phyloP scores from a whole-genome alignment of 1,140 invertebrate genomes.

The Bilobella aurantiaca region DNA sequence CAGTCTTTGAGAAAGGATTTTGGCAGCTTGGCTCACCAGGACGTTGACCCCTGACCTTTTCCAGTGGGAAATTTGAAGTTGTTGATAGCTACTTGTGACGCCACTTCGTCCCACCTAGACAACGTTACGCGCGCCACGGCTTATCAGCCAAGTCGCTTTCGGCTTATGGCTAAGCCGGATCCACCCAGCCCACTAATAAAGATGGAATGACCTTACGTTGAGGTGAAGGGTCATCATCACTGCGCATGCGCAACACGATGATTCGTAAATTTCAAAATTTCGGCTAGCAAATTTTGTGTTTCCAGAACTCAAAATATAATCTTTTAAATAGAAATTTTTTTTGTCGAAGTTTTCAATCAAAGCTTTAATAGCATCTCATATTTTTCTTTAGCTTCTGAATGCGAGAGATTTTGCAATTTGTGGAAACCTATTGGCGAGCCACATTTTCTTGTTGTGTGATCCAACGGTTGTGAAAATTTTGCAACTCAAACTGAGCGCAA shows the following conservation, averaged over 20 bases:
- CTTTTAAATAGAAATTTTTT: too few relatives aligned
- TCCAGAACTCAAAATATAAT: constrained; percentile 87
- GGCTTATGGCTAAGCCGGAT: constrained; percentile 85
- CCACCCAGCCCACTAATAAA: constrained; percentile 83
- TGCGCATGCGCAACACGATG: constrained; percentile 68
- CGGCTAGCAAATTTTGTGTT: constrained; percentile 75
- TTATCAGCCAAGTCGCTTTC: constrained; percentile 80
- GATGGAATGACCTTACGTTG: constrained; percentile 66
- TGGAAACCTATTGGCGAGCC: constrained; percentile 71
- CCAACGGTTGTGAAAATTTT: constrained; percentile 81
- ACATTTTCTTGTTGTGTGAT: constrained; percentile 74
- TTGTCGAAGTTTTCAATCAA: too few relatives aligned
- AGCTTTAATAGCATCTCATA: too few relatives aligned
- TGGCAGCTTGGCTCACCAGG: constrained; percentile 56
- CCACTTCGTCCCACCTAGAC: constrained; percentile 83
- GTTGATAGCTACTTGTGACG: constrained; percentile 76
- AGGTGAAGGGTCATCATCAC: constrained; percentile 54
- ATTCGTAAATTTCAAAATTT: constrained; percentile 53
- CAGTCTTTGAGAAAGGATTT: constrained; percentile 45
- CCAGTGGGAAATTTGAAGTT: constrained; percentile 63
- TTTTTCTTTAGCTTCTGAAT: too few relatives aligned
- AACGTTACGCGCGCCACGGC: constrained; percentile 65
- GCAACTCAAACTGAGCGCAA: constrained; percentile 64
- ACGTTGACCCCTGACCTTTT: constrained; percentile 59
- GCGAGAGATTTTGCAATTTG: too few relatives aligned